These are phyloP conservation scores for Loxodonta africana DNA, from an alignment of 2,113 vertebrate species.

Conservation along the genomic window DNA sequence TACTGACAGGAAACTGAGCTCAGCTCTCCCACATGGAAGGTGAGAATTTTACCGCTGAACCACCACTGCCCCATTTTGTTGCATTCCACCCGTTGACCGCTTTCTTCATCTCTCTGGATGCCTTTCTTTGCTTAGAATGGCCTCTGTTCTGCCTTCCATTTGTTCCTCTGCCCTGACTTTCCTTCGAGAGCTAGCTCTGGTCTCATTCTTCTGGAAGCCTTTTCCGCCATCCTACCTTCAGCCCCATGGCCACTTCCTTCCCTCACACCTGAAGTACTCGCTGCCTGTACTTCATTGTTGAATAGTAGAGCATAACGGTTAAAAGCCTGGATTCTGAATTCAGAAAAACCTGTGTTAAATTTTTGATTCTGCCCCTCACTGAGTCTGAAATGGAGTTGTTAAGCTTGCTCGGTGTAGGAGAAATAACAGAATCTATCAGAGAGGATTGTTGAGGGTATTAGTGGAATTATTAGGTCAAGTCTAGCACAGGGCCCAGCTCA, in stretches of 20 bases:
- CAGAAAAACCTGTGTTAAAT: slow-evolving; percentile 1
- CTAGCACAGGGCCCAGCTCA: not conserved
- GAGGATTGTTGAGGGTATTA: not conserved
- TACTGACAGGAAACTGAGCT: not conserved
- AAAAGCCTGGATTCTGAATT: not conserved
- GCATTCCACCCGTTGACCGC: not conserved
- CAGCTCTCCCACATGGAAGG: not conserved
- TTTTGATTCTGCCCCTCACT: not conserved
- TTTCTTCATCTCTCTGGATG: not conserved
- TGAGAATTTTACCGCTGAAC: not conserved
- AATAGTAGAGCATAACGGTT: not conserved
- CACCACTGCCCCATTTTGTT: not conserved
- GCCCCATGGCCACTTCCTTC: not conserved
- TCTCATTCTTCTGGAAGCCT: not conserved
- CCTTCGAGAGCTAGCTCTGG: not conserved
- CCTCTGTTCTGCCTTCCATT: not conserved
- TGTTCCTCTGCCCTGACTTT: not conserved
- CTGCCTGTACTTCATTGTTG: not conserved
- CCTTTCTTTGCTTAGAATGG: not conserved
- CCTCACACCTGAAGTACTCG: not conserved
- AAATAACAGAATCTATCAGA: not conserved
- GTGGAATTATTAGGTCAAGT: not conserved
- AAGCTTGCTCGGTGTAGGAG: not conserved
- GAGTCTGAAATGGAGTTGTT: not conserved
- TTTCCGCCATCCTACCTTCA: not conserved